Evolutionary conservation across 2,113 vertebrate genomes (phyloP).

Genomic region (Urocynchramus pylzowi): DNA sequence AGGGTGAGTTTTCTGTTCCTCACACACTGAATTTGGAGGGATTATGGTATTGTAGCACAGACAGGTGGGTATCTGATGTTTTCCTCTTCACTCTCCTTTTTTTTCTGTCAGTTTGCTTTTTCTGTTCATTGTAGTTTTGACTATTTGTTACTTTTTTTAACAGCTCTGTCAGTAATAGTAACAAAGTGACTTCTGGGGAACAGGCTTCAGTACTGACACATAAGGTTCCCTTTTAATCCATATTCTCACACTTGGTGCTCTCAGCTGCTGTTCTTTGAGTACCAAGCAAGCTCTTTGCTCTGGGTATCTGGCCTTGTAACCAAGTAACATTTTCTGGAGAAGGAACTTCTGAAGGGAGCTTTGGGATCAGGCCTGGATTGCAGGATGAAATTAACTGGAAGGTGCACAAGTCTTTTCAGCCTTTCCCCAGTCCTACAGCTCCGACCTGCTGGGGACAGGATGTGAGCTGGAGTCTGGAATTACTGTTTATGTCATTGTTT

Average conservation of each 20-base stretch:
- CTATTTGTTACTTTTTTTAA: not conserved
- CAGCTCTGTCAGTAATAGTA: not conserved
- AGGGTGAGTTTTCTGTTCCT: not conserved
- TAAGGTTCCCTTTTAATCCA: not conserved
- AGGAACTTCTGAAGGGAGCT: not conserved
- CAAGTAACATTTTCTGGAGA: not conserved
- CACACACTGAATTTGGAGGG: not conserved
- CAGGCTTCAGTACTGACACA: not conserved
- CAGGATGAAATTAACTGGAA: not conserved
- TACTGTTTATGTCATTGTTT: not conserved
- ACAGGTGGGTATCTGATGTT: not conserved
- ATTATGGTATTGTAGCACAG: not conserved
- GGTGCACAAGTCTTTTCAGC: not conserved
- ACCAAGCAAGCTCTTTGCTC: not conserved
- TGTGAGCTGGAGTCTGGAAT: not conserved
- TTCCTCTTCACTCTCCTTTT: not conserved
- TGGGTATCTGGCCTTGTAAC: not conserved
- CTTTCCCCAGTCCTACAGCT: not conserved
- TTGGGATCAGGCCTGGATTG: not conserved
- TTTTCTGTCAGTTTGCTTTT: not conserved
- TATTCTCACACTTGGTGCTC: not conserved
- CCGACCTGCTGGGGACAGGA: not conserved
- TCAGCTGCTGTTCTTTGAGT: not conserved
- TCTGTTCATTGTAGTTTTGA: not conserved
- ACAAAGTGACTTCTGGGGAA: not conserved